phyloP scores from a whole-genome alignment of 2,888 invertebrate genomes.

The Aquatica leii region DNA sequence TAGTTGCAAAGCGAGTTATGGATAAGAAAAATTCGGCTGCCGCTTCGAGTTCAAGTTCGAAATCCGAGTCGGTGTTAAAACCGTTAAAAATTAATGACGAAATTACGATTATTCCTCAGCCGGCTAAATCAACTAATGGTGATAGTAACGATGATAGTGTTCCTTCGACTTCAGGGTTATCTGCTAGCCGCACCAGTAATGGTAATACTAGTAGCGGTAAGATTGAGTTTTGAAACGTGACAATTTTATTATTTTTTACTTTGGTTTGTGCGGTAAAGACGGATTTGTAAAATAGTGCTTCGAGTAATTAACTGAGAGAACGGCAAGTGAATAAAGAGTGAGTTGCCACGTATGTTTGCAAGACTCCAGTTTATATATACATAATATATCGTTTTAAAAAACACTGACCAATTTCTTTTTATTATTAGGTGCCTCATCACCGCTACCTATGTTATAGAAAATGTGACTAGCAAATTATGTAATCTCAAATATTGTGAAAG shows the following conservation, averaged over 20 bases:
- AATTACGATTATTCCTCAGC: conserved; percentile 89
- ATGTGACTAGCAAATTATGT: conserved; percentile 27
- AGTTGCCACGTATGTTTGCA: conserved; percentile 19
- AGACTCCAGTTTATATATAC: conserved; percentile 1
- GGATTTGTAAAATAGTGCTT: too few relatives aligned
- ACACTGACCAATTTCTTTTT: conserved; percentile 36
- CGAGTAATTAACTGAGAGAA: too few relatives aligned
- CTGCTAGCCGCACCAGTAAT: conserved; percentile 29
- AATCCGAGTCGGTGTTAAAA: conserved; percentile 73
- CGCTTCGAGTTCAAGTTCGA: conserved; percentile 53
- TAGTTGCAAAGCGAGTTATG: conserved; percentile 87
- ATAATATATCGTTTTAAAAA: conserved; percentile 23
- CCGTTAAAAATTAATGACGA: conserved; percentile 89
- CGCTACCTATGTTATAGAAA: conserved; percentile 19
- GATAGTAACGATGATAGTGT: conserved; percentile 27
- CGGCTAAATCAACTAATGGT: conserved; percentile 63
- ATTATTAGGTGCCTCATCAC: conserved; percentile 15
- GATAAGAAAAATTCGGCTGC: conserved; percentile 69
- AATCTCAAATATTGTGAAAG: conserved; percentile 27
- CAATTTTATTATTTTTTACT: conserved; percentile 4
- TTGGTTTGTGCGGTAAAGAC: background rate
- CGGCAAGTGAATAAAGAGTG: conserved; percentile 40
- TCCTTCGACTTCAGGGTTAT: conserved; percentile 29
- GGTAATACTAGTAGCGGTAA: conserved; percentile 53
- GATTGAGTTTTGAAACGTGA: conserved; percentile 50